Percentiles rank a stretch among this genome's conserved stretches.
These are phyloP conservation scores for Rugalucina vietnamica DNA, from an alignment of 2,888 invertebrate genomes.

Conservation along the genomic window DNA sequence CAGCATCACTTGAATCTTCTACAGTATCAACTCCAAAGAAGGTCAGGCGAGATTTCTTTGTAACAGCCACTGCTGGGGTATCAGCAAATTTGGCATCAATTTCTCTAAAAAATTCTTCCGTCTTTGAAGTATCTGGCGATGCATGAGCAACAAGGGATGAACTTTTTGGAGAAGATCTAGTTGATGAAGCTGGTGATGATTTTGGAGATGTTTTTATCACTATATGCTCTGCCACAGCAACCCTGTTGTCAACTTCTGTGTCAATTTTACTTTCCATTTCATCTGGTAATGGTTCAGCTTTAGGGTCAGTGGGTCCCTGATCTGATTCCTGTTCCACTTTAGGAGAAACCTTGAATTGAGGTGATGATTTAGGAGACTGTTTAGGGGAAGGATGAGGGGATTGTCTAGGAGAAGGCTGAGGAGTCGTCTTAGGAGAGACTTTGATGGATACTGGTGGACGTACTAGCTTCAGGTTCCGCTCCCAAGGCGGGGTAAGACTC, in stretches of 20 bases:
- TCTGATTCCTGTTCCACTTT: not conserved
- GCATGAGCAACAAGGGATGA: not conserved
- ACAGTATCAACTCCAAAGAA: not conserved
- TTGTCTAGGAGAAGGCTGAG: not conserved
- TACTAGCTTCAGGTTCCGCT: not conserved
- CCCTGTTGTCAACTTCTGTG: not conserved
- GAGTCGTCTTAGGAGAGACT: not conserved
- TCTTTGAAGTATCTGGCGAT: not conserved
- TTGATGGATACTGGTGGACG: slow-evolving; percentile 8
- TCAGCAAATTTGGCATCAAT: slow-evolving; percentile 51
- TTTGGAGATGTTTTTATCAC: not conserved
- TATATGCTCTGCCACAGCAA: not conserved
- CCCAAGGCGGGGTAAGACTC: slow-evolving; percentile 26
- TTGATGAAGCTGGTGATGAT: not conserved
- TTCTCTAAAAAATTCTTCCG: slow-evolving; percentile 26
- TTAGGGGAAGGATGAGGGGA: not conserved
- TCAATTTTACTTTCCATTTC: not conserved
- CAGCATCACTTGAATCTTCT: not conserved
- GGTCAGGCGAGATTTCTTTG: not conserved
- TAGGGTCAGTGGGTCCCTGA: not conserved
- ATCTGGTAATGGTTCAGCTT: not conserved
- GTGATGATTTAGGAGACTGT: not conserved
- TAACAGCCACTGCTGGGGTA: slow-evolving; percentile 21
- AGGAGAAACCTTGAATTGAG: not conserved
- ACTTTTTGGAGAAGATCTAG: not conserved